Conservation (phyloP, 1,140 invertebrate genomes). For the Zaprionus capensis region DNA sequence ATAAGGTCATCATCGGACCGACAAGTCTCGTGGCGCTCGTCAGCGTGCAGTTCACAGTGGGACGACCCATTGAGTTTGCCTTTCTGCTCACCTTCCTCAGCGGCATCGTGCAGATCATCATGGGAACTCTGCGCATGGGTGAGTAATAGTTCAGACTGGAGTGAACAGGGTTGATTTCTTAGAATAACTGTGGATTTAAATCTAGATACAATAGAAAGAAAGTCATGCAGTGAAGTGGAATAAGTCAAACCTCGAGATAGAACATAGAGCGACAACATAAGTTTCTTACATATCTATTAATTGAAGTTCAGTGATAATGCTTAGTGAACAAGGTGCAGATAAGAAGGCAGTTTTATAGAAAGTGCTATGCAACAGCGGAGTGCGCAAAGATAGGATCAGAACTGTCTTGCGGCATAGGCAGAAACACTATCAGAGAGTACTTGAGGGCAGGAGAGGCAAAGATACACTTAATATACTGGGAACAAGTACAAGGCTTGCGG, state of each 20-base stretch:
- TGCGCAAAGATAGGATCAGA: too few relatives aligned
- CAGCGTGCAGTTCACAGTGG: conserved; percentile 90
- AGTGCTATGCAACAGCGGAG: too few relatives aligned
- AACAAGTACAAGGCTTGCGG: too few relatives aligned
- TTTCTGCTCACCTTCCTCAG: conserved; percentile 91
- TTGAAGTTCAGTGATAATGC: background rate
- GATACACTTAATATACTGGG: too few relatives aligned
- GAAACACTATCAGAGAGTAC: too few relatives aligned
- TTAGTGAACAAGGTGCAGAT: too few relatives aligned
- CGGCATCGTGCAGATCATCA: conserved; percentile 90
- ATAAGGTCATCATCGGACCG: conserved; percentile 95
- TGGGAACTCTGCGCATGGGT: conserved; percentile 86
- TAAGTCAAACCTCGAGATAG: background rate
- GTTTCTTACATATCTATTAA: background rate
- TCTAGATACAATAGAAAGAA: too few relatives aligned
- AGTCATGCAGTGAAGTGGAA: background rate
- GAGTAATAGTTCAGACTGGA: conserved; percentile 33
- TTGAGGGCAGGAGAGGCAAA: too few relatives aligned
- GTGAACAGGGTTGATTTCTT: background rate
- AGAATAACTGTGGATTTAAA: too few relatives aligned
- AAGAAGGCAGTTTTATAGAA: too few relatives aligned
- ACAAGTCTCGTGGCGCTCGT: conserved; percentile 90
- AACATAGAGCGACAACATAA: too few relatives aligned
- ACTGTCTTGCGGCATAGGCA: too few relatives aligned
- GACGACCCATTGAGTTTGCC: conserved; percentile 91